A percentile compares a stretch with the other conserved stretches of the same genome.
These are phyloP conservation scores for Probaryconus sp. DNA, from an alignment of 1,140 invertebrate genomes.

Conservation along the genomic window DNA sequence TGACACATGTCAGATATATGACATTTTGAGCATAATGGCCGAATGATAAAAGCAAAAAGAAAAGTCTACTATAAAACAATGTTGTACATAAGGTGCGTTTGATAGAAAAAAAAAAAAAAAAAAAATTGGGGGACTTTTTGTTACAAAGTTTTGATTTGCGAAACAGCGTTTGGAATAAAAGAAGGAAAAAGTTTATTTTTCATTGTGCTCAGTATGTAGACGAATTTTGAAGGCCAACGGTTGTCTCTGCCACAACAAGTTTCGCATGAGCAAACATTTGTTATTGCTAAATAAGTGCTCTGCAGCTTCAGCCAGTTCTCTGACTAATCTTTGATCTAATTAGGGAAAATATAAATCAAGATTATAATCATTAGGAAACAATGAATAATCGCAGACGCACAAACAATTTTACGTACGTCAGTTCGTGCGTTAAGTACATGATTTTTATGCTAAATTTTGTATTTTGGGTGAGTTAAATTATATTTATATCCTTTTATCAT, in stretches of 20 bases:
- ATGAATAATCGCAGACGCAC: slow-evolving; percentile 77
- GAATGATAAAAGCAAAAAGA: slow-evolving; percentile 20
- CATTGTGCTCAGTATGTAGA: not conserved
- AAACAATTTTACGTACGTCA: slow-evolving; percentile 85
- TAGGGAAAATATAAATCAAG: not conserved
- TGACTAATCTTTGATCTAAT: not conserved
- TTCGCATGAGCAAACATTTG: slow-evolving; percentile 23
- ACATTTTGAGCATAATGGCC: slow-evolving; percentile 44
- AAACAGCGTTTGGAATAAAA: too few relatives aligned
- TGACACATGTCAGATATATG: slow-evolving; percentile 44
- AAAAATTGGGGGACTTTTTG: too few relatives aligned
- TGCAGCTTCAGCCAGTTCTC: not conserved
- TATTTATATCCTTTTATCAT: slow-evolving; percentile 2
- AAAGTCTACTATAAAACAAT: slow-evolving; percentile 3
- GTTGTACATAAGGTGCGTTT: slow-evolving; percentile 11
- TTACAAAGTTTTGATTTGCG: too few relatives aligned
- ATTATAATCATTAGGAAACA: not conserved
- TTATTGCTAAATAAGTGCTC: slow-evolving; percentile 24
- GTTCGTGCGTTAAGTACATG: slow-evolving; percentile 95
- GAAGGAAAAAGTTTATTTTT: too few relatives aligned
- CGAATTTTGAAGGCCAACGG: not conserved
- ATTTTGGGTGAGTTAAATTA: slow-evolving; percentile 87
- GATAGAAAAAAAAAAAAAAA: slow-evolving; percentile 1
- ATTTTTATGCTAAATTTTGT: slow-evolving; percentile 95
- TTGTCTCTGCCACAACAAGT: not conserved